These are phyloP conservation scores for Anguilla rostrata DNA, from an alignment of 2,113 vertebrate genomes.

Conservation along the genomic window DNA sequence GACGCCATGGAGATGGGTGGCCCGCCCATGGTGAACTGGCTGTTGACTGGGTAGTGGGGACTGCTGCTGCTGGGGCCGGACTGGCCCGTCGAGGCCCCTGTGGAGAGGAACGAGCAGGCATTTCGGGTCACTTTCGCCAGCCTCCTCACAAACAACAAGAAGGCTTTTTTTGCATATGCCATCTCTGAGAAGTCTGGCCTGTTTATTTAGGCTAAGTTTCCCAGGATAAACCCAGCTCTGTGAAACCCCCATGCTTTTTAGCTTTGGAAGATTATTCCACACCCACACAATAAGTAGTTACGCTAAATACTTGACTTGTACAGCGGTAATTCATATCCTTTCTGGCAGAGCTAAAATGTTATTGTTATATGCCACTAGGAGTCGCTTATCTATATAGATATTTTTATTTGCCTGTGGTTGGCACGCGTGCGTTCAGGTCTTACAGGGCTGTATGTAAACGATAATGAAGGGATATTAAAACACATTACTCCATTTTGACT, in stretches of 20 bases:
- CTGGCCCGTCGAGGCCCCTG: constrained; percentile 77
- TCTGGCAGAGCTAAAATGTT: not conserved
- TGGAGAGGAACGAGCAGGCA: not conserved
- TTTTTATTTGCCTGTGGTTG: not conserved
- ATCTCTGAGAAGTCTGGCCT: not conserved
- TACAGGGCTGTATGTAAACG: no score
- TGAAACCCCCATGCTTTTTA: not conserved
- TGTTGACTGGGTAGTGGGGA: constrained; percentile 85
- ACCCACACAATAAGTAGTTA: not conserved
- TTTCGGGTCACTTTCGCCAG: not conserved
- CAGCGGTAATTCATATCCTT: not conserved
- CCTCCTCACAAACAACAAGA: not conserved
- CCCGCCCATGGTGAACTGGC: constrained; percentile 92
- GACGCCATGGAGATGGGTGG: constrained; percentile 93
- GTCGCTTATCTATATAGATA: not conserved
- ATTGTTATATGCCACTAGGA: not conserved
- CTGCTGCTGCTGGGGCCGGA: constrained; percentile 76
- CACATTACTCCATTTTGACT: not conserved
- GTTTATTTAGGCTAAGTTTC: no score
- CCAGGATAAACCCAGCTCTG: not conserved
- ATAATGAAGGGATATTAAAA: no score
- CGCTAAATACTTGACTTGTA: not conserved
- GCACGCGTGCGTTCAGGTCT: not conserved
- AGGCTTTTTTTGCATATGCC: not conserved
- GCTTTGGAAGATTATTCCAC: not conserved